Base-by-base conservation (phyloP, 2,888 invertebrate species). In the Cantharis nigra region DNA sequence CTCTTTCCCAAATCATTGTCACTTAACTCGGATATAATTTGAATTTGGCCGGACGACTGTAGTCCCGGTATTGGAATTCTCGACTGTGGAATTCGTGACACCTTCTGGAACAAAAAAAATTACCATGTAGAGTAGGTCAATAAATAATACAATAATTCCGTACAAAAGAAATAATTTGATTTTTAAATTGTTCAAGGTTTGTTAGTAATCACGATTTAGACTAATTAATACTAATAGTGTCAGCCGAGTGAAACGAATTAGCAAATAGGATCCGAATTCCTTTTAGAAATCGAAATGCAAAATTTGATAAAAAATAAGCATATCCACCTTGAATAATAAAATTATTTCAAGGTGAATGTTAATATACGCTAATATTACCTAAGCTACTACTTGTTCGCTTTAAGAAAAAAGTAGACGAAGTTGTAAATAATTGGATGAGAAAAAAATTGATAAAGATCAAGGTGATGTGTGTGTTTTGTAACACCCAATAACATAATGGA, bases 31-130 rank as follows among this genome's bases (percentile, higher is more conserved):
- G 80, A 62, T 26, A 69, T 62, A 62, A 63, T 71, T 74, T 69
- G 16, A 18, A 62, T 18, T 26, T 78, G 71, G 64, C 72, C 73
- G 18, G 14, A 65, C 71, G 65, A 65, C 62, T 73, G 72, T 75
- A 76, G 76, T 79, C 77, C 83, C 5, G 78, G 83, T 73, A 85
- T 83, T 64, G 85, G 86, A 75, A 85, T 85, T 79, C 87, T 84
- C 23, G 85, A 84, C 71, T 85, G 85, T 67, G 87, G 87, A 80
- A 87, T 88, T 78, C 87, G 85, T 79, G 85, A 85, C 76, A 83
- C 82, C 75, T 82, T 76, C 87, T 86, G 85, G 77, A 78, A 78
- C 49, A 73, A 64, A 72, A 76, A 20, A 20, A 28, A 16, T 13
- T 33, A 33, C 33, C 33, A 33, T 33, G 13, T 33, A 33, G 33